Evolutionary conservation across 1,140 invertebrate genomes (phyloP), one percentile per base, ranked within the genome.

Genomic region (Heliconius hermathena): DNA sequence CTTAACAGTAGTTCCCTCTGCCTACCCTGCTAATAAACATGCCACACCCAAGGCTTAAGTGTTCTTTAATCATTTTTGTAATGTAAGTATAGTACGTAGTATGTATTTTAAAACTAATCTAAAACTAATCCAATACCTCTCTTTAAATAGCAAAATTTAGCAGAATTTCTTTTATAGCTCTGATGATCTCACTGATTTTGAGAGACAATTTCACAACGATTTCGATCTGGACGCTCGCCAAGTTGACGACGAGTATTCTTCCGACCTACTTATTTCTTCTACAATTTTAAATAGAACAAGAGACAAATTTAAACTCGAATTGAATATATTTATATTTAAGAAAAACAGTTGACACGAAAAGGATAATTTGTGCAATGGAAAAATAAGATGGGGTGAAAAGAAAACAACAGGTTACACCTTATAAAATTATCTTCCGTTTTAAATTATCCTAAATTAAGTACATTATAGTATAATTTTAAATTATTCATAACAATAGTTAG

Each of bases 361-460:
- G 2, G 26, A 8, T n/a, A 22, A 22, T n/a, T 6, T 57, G 5
- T 22, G 33, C 33, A 57, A 66, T 66, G 5, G 13, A 66, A 26
- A 22, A 66, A 5, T 26, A 29, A 66, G 41, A 66, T 60, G 26
- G 33, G 76, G 29, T 76, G 75, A 84, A 82, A 84, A 83, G 72
- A 86, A 87, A 81, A 83, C 77, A 81, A 74, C 22, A 77, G 52
- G 79, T 79, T 86, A 80, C 91, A 89, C 91, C 91, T 94, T 93
- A 92, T 87, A 90, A 92, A 90, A 91, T 93, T 91, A 92, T 92
- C 91, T 92, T 91, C 85, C 90, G 87, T 89, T 91, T 92, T 92
- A 92, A 77, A 89, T 88, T 90, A 93, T 88, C 89, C 88, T 93
- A 91, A 88, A 90, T 93, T 93, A 91, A 94, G 91, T 94, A 93